Evolutionary conservation across 2,888 invertebrate genomes (phyloP), one percentile per base, ranked within the genome.

Genomic region (Pseudococcus viburni): DNA sequence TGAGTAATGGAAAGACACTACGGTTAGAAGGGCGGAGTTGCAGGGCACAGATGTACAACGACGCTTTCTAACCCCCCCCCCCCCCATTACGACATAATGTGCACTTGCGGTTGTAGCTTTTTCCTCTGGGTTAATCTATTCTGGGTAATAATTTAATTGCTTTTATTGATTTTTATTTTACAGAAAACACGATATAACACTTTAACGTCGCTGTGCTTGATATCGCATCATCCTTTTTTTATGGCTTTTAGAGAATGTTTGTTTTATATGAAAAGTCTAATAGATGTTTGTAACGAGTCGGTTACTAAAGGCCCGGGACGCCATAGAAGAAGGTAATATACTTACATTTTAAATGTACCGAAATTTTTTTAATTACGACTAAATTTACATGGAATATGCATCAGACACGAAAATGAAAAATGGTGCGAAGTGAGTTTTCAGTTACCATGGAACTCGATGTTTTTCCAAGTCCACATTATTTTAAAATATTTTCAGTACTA

Each of bases 211-310:
- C 93, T 99, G 89, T 99, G 99, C 93, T 94, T 99, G 90, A 94
- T 99, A 89, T 99, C 99, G 89, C 99, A 99, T 93, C 99, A 99
- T 93, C 99, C 99, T 59, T 99, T 99, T 93, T 98, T 99, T 93
- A 96, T 99, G 89, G 98, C 97, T 91, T 99, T 99, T 93, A 96
- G 99, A 90, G 98, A 99, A 93, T 98, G 99, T 93, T 94, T 99
- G 90, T 97, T 96, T 93, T 96, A 98, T 90, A 93, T 99, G 91
- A 97, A 98, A 92, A 96, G 96, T 91, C 93, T 99, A 90, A 98
- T 99, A 91, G 99, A 99, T 93, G 98, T 98, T 89, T 99, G 99
- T 93, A 98, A 99, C 93, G 98, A 98, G 93, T 84, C 85, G 1
- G 85, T 88, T 12, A 77, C 85, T 19, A 88, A 88, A 51, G 85